Conservation (phyloP, 2,113 vertebrate species). For the Calcarius ornatus region DNA sequence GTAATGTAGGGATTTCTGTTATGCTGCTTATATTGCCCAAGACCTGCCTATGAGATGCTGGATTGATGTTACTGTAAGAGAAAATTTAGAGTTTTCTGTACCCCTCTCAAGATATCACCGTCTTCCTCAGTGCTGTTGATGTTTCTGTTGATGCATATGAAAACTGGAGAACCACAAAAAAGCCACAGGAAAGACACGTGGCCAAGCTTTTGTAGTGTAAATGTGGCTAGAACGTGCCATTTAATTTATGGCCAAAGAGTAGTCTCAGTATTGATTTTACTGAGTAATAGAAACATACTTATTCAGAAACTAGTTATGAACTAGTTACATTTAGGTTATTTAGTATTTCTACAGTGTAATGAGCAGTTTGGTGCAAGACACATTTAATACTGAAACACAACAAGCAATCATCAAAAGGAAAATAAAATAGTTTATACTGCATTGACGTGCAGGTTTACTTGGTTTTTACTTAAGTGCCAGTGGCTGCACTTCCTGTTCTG, state of each 20-base stretch:
- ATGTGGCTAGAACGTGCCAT: not conserved
- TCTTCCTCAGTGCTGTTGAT: not conserved
- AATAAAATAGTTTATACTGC: rapidly evolving
- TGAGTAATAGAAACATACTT: not conserved
- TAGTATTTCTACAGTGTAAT: not conserved
- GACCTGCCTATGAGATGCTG: not conserved
- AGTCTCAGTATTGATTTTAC: not conserved
- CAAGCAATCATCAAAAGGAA: not conserved
- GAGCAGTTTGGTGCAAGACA: not conserved
- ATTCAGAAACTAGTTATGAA: not conserved
- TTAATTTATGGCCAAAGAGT: not conserved
- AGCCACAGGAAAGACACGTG: not conserved
- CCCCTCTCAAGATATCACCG: not conserved
- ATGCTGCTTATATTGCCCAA: not conserved
- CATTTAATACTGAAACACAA: not conserved
- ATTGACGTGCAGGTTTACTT: not conserved
- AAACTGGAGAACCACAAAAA: not conserved
- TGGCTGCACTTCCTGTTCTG: not conserved
- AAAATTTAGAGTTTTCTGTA: not conserved
- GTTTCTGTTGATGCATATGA: not conserved
- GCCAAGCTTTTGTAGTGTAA: not conserved
- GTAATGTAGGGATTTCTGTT: rapidly evolving
- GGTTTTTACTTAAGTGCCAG: not conserved
- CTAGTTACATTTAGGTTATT: not conserved
- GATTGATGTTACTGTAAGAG: not conserved